Evolutionary conservation across 2,797 vertebrate species (phyloP), one percentile per base, ranked within the genome.

Genomic region (Ciconia nigra): DNA sequence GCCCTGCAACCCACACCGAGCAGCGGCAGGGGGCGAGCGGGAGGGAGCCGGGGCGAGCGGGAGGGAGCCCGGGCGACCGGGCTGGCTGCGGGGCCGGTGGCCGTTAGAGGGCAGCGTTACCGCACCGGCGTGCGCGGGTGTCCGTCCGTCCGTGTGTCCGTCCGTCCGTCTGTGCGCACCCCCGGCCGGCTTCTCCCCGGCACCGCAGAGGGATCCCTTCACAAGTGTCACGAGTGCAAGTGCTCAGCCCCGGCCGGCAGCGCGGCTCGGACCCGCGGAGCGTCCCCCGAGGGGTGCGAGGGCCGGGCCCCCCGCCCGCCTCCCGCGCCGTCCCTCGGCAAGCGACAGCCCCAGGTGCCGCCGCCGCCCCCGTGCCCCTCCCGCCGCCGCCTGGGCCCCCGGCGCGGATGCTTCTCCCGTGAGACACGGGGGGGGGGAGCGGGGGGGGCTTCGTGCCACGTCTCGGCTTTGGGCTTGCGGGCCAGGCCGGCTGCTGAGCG

Each of bases 281-380:
- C 7, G 11, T 11, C 54, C 51, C 35, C 66, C 42, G 11, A 10
- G 15, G n/a, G 31, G 1, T 7, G 28, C 10, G 7, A 51, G 26
- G 74, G 25, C 17, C 11, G 5, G 61, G 37, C 37, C 84, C 49
- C 1, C 37, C 37, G 46, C 42, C 59, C 42, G 14, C 25, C 49
- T 24, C 33, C 54, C 87, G 61, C 35, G 4, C 18, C 12, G 57
- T 35, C 93, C 90, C 82, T 8, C 0, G 6, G 81, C 66, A 63
- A 95, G 90, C 88, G 87, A 92, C 91, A 78, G 95, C 90, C 70
- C 3, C 95, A 95, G 93, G 91, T 94, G 92, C 58, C 41, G 0
- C 86, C 44, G 8, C 4, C 4, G 15, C 26, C 51, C 54, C 62
- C 13, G 11, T 4, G 41, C 52, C 59, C 55, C 55, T 44, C 77